Evolutionary conservation across 2,113 vertebrate genomes (phyloP).

Genomic region (Polypterus bichir): DNA sequence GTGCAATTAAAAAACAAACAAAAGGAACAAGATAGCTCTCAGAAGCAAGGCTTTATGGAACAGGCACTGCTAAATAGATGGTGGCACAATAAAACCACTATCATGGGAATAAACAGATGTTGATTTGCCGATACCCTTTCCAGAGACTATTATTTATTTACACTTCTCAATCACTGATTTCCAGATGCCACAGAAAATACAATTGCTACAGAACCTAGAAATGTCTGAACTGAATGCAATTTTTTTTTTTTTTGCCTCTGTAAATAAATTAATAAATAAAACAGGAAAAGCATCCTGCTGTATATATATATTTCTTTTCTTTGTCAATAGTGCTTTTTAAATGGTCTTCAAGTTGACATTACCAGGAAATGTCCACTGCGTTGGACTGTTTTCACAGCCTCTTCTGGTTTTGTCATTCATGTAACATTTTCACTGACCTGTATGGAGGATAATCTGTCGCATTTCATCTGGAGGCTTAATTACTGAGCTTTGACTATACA

Average conservation of each 20-base stretch:
- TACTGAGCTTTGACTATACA: no score
- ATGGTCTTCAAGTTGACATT: no score
- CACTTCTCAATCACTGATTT: constrained; percentile 63
- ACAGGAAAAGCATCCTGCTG: no score
- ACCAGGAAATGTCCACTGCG: no score
- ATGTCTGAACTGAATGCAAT: neutral
- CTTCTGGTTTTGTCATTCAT: no score
- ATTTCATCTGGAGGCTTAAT: no score
- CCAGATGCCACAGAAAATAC: constrained; percentile 54
- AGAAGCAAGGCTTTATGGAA: constrained; percentile 39
- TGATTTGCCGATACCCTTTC: constrained; percentile 62
- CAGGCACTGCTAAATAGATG: constrained; percentile 64
- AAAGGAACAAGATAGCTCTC: constrained; percentile 42
- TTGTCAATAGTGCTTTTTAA: no score
- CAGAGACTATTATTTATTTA: constrained; percentile 74
- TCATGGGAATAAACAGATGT: constrained; percentile 65
- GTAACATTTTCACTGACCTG: no score
- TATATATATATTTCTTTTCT: no score
- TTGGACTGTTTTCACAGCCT: no score
- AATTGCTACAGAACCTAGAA: neutral
- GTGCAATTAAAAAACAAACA: constrained; percentile 59
- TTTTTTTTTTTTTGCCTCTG: neutral
- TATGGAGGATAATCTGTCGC: no score
- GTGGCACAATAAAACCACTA: constrained; percentile 64
- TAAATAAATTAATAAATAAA: no score